A percentile compares a stretch with the other conserved stretches of the same genome.
phyloP scores from a whole-genome alignment of 2,113 vertebrate species.

The Nesoenas mayeri region DNA sequence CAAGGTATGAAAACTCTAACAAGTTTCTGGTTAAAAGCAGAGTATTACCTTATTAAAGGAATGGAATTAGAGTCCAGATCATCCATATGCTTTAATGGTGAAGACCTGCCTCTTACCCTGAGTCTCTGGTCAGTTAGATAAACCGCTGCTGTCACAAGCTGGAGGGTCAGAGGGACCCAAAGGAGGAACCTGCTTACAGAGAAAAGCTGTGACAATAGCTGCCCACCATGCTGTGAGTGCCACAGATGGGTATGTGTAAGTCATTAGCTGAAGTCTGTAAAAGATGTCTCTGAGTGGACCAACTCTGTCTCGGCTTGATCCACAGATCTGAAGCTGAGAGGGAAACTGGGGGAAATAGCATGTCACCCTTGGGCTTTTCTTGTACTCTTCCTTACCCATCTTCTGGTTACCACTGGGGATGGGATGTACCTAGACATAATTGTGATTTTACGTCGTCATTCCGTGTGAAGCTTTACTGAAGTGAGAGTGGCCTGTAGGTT shows the following conservation, averaged over 20 bases:
- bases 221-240: not conserved
- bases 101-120: not conserved
- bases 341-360: not conserved
- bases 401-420: not conserved
- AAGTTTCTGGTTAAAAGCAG: not conserved
- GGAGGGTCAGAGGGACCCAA: not conserved
- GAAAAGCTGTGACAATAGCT: not conserved
- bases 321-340: not conserved
- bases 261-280: not conserved
- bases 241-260: too few relatives aligned
- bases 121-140: not conserved
- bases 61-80: not conserved
- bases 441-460: not conserved
- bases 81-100: not conserved
- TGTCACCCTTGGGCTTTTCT: not conserved
- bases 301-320: not conserved
- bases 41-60: not conserved
- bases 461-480: not conserved
- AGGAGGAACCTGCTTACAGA: not conserved
- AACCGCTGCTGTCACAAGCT: fast-evolving
- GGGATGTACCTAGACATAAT: not conserved
- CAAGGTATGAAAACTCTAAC: not conserved
- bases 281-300: not conserved
- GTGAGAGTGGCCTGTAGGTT: not conserved
- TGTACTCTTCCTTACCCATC: not conserved